Conservation (phyloP, 1,140 invertebrate species). For the Idris sp. region DNA sequence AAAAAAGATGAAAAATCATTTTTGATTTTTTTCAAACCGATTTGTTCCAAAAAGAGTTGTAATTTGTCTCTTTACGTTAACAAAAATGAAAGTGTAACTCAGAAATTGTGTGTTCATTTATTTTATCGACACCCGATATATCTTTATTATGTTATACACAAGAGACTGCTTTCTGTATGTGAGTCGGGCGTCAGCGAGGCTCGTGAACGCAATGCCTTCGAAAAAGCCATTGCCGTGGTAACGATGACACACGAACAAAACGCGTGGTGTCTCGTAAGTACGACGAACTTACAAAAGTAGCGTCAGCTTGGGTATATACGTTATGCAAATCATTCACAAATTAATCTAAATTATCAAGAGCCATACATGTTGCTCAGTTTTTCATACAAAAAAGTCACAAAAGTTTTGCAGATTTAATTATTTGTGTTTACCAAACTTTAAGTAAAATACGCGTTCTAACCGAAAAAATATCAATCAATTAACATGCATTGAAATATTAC, state of each 20-base stretch:
- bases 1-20: too few species aligned
- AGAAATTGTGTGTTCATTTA: background rate
- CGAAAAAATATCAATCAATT: too few species aligned
- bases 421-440: too few species aligned
- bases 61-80: too few species aligned
- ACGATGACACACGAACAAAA: slow-evolving; percentile 59
- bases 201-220: slow-evolving; percentile 43
- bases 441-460: too few species aligned
- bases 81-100: background rate
- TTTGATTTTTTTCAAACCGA: too few species aligned
- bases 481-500: too few species aligned
- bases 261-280: slow-evolving; percentile 56
- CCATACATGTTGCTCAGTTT: too few species aligned
- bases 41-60: too few species aligned
- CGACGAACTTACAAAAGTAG: slow-evolving; percentile 47
- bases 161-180: slow-evolving; percentile 22
- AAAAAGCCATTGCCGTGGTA: slow-evolving; percentile 59
- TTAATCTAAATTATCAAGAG: slow-evolving; percentile 5
- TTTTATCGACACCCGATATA: slow-evolving; percentile 33
- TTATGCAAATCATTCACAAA: slow-evolving; percentile 28
- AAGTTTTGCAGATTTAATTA: too few species aligned
- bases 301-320: slow-evolving; percentile 3
- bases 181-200: slow-evolving; percentile 51
- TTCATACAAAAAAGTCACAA: too few species aligned
- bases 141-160: slow-evolving; percentile 22